phyloP scores from a whole-genome alignment of 2,113 vertebrate genomes.

The Synodontis membranacea region DNA sequence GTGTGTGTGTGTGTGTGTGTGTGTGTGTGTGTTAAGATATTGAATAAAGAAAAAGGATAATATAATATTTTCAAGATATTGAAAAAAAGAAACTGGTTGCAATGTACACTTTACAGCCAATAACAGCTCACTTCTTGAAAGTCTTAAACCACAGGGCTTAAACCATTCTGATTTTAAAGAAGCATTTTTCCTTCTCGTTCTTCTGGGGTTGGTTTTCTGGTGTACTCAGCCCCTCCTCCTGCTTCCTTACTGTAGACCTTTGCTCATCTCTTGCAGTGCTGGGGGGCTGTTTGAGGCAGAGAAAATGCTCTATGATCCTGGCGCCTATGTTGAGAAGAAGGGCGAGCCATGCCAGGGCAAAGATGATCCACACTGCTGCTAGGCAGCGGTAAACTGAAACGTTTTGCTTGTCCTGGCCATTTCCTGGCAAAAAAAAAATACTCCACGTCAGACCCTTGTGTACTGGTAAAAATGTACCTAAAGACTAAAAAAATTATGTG shows the following conservation, averaged over 20 bases:
- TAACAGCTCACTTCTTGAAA: not conserved
- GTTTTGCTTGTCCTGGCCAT: conserved; percentile 70
- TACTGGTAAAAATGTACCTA: not conserved
- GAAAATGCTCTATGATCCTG: conserved; percentile 72
- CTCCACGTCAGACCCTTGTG: not conserved
- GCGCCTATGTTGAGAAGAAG: conserved; percentile 73
- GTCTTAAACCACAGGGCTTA: not conserved
- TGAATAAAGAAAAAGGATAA: too few species aligned
- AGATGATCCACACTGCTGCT: conserved; percentile 73
- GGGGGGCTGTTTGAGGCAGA: conserved; percentile 66
- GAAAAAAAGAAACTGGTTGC: not conserved
- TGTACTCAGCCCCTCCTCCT: conserved; percentile 66
- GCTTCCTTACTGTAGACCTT: conserved; percentile 62
- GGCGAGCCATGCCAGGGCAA: conserved; percentile 72
- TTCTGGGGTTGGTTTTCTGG: conserved; percentile 60
- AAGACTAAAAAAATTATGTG: not conserved
- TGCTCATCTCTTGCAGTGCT: conserved; percentile 60
- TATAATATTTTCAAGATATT: too few species aligned
- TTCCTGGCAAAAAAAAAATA: conserved; percentile 58
- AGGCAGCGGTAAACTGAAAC: conserved; percentile 73
- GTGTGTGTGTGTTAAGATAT: too few species aligned
- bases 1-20: too few species aligned
- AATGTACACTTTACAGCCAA: not conserved
- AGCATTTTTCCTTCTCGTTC: conserved; percentile 59
- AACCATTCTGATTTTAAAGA: conserved; percentile 3